Evolutionary conservation across 2,113 vertebrate species (phyloP).

Genomic region (Atlantisia rogersi): DNA sequence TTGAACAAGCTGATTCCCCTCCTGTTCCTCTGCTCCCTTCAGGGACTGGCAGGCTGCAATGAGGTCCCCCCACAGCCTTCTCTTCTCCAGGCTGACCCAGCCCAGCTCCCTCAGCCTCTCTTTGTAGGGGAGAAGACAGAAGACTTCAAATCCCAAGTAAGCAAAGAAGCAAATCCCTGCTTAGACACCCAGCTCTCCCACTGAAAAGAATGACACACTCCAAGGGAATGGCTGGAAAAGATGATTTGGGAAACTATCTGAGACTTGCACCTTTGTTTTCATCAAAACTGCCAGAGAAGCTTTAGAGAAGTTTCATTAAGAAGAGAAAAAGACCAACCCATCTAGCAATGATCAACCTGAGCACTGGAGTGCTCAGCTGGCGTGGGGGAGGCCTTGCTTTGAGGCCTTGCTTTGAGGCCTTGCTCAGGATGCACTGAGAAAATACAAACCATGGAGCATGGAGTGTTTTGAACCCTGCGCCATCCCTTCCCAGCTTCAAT

Average conservation of each 20-base stretch:
- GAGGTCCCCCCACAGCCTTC: too few species aligned
- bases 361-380: fast-evolving
- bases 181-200: background rate
- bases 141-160: background rate
- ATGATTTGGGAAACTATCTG: background rate
- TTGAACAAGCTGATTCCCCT: too few species aligned
- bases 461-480: background rate
- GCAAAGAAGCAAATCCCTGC: background rate
- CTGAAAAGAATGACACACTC: background rate
- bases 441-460: background rate
- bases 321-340: background rate
- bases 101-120: too few species aligned
- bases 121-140: background rate
- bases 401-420: background rate
- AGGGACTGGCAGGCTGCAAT: too few species aligned
- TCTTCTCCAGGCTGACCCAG: too few species aligned
- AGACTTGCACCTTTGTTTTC: conserved; percentile 11
- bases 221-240: background rate
- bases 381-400: background rate
- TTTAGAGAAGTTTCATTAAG: background rate
- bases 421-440: background rate
- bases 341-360: background rate
- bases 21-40: too few species aligned
- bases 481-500: background rate
- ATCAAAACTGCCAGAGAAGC: background rate